phyloP scores from a whole-genome alignment of 2,888 invertebrate species.

The Caenorhabditis auriculariae region DNA sequence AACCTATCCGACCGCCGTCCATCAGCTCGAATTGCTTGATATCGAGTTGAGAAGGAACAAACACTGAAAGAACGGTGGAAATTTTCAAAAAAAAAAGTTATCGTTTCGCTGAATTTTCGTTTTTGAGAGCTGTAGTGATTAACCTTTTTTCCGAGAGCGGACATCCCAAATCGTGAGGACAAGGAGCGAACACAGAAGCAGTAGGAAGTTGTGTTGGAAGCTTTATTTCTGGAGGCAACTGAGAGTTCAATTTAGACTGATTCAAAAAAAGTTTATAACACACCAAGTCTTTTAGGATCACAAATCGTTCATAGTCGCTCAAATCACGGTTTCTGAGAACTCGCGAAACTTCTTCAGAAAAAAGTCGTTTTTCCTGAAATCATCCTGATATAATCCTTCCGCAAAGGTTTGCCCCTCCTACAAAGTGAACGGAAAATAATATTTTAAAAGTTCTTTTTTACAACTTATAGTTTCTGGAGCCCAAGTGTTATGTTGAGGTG shows the following conservation, averaged over 20 bases:
- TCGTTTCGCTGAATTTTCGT: neutral
- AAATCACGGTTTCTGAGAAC: conserved; percentile 37
- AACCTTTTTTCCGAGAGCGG: conserved; percentile 67
- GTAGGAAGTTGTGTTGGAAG: conserved; percentile 54
- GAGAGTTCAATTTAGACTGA: neutral
- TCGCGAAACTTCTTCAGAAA: conserved; percentile 5
- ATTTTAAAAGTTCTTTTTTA: neutral
- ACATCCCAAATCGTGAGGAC: conserved; percentile 80
- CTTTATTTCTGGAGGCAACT: conserved; percentile 31
- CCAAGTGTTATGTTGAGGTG: no score
- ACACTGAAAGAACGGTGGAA: conserved; percentile 19
- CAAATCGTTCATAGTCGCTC: conserved; percentile 49
- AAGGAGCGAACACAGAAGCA: conserved; percentile 69
- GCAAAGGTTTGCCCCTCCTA: neutral
- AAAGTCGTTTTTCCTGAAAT: conserved; percentile 1
- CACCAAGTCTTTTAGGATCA: conserved; percentile 44
- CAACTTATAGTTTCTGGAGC: no score
- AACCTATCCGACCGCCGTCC: conserved; percentile 41
- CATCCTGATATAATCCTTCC: conserved; percentile 1
- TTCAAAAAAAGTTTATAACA: neutral
- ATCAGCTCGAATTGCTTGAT: conserved; percentile 52
- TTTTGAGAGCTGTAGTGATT: neutral
- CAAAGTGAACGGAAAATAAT: neutral
- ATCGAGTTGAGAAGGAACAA: conserved; percentile 48
- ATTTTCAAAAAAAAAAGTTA: neutral